phyloP scores from a whole-genome alignment of 92 coral and sea anemone genomes.

The Zoanthus solanderi region DNA sequence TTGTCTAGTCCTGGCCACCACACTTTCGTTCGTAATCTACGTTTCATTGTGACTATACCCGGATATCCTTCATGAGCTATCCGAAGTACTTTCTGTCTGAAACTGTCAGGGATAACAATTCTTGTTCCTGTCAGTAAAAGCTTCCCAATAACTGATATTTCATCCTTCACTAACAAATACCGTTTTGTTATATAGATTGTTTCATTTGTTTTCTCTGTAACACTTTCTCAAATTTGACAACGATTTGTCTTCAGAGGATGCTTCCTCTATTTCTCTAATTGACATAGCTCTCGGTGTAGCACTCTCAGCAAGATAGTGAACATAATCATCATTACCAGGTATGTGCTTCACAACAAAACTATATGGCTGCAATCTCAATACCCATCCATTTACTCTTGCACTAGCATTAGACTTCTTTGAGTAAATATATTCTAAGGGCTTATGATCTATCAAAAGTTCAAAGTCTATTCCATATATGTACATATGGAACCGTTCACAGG shows the following conservation, averaged over 20 bases:
- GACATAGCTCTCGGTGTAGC: constrained; percentile 71
- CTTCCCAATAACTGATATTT: constrained; percentile 53
- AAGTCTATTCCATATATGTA: no score
- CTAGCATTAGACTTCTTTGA: constrained; percentile 53
- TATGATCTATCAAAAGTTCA: constrained; percentile 63
- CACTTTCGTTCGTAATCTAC: constrained; percentile 59
- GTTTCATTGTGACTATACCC: constrained; percentile 60
- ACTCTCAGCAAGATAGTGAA: neutral
- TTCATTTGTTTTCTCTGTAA: constrained; percentile 23
- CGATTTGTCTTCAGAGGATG: constrained; percentile 57
- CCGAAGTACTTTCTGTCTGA: constrained; percentile 54
- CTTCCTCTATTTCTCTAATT: constrained; percentile 67
- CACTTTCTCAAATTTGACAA: constrained; percentile 57
- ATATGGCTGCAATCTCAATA: neutral
- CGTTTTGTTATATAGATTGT: constrained; percentile 60
- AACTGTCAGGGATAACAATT: constrained; percentile 44
- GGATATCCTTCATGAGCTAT: constrained; percentile 64
- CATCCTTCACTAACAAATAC: constrained; percentile 22
- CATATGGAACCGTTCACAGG: neutral
- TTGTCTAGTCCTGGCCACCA: constrained; percentile 76
- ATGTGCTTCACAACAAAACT: constrained; percentile 19
- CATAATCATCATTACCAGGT: neutral
- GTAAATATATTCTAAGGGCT: constrained; percentile 65
- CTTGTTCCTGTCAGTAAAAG: constrained; percentile 62
- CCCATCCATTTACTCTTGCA: constrained; percentile 43